Conservation (phyloP, 30 jellyfish, hydroid and myxozoan species). For the Clytia hemisphaerica region DNA sequence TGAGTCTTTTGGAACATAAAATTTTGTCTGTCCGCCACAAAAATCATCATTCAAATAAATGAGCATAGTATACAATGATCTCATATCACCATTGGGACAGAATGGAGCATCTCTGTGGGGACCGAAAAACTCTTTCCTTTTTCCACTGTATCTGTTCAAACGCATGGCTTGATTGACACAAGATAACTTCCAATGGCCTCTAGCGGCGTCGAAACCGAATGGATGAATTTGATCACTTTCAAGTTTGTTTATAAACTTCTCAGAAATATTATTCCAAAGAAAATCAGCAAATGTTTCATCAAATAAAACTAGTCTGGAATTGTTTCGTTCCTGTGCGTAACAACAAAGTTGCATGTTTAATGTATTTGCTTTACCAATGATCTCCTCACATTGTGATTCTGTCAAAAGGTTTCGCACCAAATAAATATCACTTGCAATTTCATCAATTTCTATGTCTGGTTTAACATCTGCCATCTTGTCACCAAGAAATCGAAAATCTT, state of each 20-base stretch:
- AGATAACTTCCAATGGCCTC: conserved; percentile 41
- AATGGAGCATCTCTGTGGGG: conserved; percentile 46
- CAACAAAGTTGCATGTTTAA: too few relatives aligned
- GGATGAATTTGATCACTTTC: conserved; percentile 44
- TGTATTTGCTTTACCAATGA: too few relatives aligned
- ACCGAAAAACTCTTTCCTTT: conserved; percentile 14
- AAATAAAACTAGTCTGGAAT: conserved; percentile 25
- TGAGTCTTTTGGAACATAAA: conserved; percentile 25
- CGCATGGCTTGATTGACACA: conserved; percentile 34
- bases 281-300: conserved; percentile 19
- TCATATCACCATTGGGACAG: conserved; percentile 58
- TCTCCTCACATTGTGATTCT: too few relatives aligned
- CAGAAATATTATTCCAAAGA: too few relatives aligned
- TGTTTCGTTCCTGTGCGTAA: conserved; percentile 3
- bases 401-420: too few relatives aligned
- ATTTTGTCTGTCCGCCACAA: conserved; percentile 40
- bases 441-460: too few relatives aligned
- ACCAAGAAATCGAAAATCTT: too few relatives aligned
- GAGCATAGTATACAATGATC: conserved; percentile 37
- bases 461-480: too few relatives aligned
- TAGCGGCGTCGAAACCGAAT: conserved; percentile 37
- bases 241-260: too few relatives aligned
- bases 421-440: too few relatives aligned
- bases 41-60: conserved; percentile 51
- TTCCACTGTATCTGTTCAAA: conserved; percentile 4